Evolutionary conservation across 1,140 invertebrate species (phyloP), one percentile per base, ranked within the genome.

Genomic region (Dendrolimus punctatus): DNA sequence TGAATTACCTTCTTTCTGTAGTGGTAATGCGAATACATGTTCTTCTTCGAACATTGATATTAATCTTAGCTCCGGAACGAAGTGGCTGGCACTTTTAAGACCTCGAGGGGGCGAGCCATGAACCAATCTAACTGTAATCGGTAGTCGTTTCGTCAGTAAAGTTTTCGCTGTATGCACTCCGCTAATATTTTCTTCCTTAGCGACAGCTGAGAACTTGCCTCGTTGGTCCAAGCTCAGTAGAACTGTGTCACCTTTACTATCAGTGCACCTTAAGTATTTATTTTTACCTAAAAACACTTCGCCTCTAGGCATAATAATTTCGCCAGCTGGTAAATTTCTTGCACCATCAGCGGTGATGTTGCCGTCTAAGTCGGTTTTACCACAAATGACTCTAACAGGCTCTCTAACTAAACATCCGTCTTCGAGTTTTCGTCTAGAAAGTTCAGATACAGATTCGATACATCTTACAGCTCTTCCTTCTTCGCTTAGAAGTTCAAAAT

Each of bases 401-500:
- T 98, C 96, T 44, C 97, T 90, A 1, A 98, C 95, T 45, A 97
- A 85, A 61, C 93, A 95, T 5, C 92, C 93, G 53, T 94, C 92
- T 39, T 94, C 92, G 1, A 96, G 91, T 58, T 92, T 89, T 45
- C 94, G 89, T 55, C 93, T 90, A 2, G 94, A 90, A 50, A 98
- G 78, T 79, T 97, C 95, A 41, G 90, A 88, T 1, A 98, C 96
- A 56, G 92, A 95, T 73, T 96, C 95, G 65, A 98, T 96, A 62
- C 95, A 95, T 49, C 95, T 89, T 3, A 96, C 95, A 8, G 95
- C 94, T 62, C 94, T 89, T 0, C 96, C 96, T 75, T 98, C 96
- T 84, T 98, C 96, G 74, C 95, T 97, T 37, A 98, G 87, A 40
- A 98, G 90, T 87, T 98, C 97, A 79, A 98, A 98, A 86, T 95